These are phyloP conservation scores for Cepphus grylle DNA, from an alignment of 2,113 vertebrate genomes.

Conservation along the genomic window DNA sequence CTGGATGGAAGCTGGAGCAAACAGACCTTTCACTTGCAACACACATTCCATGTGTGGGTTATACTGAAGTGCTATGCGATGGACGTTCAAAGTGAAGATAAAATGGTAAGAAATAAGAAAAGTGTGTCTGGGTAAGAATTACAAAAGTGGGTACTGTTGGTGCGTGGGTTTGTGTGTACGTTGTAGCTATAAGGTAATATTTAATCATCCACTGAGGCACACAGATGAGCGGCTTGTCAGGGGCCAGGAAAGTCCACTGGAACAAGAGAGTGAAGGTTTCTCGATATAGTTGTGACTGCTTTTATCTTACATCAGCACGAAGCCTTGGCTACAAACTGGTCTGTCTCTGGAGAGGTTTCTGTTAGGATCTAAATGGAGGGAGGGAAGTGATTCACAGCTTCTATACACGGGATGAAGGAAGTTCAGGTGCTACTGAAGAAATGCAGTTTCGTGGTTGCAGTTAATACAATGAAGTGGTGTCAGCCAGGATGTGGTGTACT, in stretches of 20 bases:
- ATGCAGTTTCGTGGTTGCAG: not conserved
- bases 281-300: not conserved
- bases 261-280: not conserved
- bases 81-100: not conserved
- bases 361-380: not conserved
- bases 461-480: not conserved
- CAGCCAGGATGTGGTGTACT: not conserved
- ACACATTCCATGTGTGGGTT: not conserved
- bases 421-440: not conserved
- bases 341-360: not conserved
- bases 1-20: not conserved
- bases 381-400: not conserved
- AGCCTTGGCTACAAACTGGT: not conserved
- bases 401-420: not conserved
- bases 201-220: not conserved
- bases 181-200: not conserved
- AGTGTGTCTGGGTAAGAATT: not conserved
- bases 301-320: not conserved
- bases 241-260: not conserved
- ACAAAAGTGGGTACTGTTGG: not conserved
- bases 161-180: not conserved
- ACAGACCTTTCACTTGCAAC: not conserved
- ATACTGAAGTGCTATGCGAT: not conserved
- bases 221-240: not conserved
- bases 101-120: not conserved